Conservation (phyloP, 2,113 vertebrate genomes). For the Phyllopteryx taeniolatus region DNA sequence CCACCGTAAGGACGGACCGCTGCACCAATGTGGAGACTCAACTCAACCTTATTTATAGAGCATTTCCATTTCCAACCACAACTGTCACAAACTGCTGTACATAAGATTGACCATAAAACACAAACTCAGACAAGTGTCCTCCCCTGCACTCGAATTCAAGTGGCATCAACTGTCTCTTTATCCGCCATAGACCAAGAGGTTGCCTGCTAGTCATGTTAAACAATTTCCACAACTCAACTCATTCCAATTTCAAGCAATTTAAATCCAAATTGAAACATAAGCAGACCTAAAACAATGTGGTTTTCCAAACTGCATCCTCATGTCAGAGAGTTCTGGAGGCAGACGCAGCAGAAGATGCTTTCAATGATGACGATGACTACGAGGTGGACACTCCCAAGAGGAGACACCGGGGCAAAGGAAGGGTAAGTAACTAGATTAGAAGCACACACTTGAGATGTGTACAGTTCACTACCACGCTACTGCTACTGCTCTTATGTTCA, state of each 20-base stretch:
- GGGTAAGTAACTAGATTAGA: constrained; percentile 74
- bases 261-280: not conserved
- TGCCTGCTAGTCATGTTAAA: too few species aligned
- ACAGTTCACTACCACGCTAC: not conserved
- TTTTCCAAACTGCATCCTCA: not conserved
- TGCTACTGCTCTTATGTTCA: not conserved
- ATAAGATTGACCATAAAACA: too few species aligned
- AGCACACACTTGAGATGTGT: not conserved
- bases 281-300: not conserved
- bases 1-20: too few species aligned
- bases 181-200: too few species aligned
- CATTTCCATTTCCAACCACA: too few species aligned
- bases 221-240: too few species aligned
- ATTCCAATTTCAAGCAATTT: not conserved
- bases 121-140: too few species aligned
- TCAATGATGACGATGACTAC: constrained; percentile 91
- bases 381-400: constrained; percentile 94
- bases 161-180: too few species aligned
- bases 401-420: constrained; percentile 93
- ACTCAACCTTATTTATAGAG: too few species aligned
- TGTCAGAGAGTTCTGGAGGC: constrained; percentile 92
- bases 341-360: constrained; percentile 93
- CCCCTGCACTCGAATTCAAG: too few species aligned
- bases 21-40: too few species aligned
- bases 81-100: too few species aligned